Conservation (phyloP, 2,797 vertebrate species). For the Pseudocheirus occidentalis region DNA sequence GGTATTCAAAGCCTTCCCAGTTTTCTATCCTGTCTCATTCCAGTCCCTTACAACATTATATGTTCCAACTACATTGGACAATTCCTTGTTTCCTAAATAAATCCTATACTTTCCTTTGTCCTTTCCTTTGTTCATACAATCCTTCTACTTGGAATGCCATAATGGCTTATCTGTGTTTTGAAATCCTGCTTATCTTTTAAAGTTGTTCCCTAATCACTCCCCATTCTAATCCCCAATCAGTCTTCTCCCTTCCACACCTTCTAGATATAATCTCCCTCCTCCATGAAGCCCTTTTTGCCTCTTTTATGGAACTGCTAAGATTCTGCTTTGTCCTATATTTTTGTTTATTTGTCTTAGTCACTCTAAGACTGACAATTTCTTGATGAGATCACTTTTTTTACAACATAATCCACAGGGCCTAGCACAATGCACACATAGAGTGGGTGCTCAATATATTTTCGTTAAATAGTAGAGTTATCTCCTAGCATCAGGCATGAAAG, state of each 20-base stretch:
- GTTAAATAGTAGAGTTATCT: background rate
- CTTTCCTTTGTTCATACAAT: background rate
- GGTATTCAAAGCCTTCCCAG: background rate
- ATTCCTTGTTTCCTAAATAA: background rate
- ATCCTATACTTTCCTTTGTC: background rate
- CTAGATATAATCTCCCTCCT: background rate
- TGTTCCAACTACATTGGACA: background rate
- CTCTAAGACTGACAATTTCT: background rate
- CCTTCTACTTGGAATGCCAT: background rate
- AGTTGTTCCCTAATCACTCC: too few species aligned
- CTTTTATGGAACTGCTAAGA: background rate
- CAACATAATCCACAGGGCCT: background rate
- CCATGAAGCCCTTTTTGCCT: background rate
- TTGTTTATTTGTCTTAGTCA: background rate
- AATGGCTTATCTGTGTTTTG: background rate
- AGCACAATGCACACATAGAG: background rate
- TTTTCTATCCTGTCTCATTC: background rate
- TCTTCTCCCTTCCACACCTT: background rate
- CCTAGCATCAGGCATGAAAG: background rate
- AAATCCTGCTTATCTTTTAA: background rate
- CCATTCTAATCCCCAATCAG: background rate
- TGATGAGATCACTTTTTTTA: background rate
- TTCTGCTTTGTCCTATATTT: background rate
- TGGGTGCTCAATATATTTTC: background rate
- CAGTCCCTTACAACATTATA: background rate